A percentile compares a stretch with the other conserved stretches of the same genome.
These are phyloP conservation scores for Cyphomyrus plagiostoma DNA, from an alignment of 2,113 vertebrate genomes.

Conservation along the genomic window DNA sequence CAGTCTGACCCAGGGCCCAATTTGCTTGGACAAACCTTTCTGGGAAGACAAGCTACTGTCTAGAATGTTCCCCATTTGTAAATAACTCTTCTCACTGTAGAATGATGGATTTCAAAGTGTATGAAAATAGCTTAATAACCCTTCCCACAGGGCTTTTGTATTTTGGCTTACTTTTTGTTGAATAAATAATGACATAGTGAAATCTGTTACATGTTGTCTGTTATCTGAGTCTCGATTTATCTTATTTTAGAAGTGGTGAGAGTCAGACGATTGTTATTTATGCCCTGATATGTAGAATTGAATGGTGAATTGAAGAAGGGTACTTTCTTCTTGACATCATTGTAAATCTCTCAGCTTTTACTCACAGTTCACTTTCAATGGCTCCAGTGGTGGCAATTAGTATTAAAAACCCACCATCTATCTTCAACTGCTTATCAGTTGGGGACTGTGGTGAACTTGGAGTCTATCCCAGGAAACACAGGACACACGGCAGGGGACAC, in stretches of 20 bases:
- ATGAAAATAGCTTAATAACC: background rate
- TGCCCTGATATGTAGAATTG: background rate
- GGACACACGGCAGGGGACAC: background rate
- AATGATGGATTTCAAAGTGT: background rate
- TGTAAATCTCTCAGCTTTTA: conserved; percentile 6
- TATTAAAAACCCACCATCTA: background rate
- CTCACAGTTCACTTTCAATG: background rate
- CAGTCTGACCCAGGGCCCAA: background rate
- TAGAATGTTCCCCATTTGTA: background rate
- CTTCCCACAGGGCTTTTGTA: background rate
- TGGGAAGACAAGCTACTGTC: background rate
- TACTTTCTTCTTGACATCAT: conserved; percentile 1
- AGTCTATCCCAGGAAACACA: background rate
- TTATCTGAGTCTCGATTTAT: background rate
- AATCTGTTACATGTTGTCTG: background rate
- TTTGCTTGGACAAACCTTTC: background rate
- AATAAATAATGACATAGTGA: background rate
- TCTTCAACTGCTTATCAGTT: background rate
- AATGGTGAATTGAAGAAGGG: background rate
- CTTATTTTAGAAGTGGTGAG: background rate
- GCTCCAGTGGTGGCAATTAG: conserved; percentile 5
- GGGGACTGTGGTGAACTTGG: background rate
- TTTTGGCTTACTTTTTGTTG: conserved; percentile 1
- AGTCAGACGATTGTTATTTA: conserved; percentile 6
- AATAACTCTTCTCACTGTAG: background rate